Base-by-base conservation (phyloP, 2,888 invertebrate genomes). In the Coleophora deauratella region DNA sequence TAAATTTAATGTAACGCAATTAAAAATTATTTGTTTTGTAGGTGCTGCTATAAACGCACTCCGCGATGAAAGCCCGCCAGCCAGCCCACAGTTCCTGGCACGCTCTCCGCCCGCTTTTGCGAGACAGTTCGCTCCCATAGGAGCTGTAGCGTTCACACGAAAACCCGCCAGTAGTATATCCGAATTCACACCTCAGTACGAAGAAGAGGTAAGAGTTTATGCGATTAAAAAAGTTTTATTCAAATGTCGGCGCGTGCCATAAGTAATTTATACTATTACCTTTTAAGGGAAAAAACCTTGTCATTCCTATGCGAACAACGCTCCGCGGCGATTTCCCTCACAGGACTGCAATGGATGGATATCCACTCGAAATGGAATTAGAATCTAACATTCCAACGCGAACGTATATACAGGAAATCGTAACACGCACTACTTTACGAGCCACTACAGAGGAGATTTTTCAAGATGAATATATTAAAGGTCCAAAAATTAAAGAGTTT, bases 11-110 rank as follows among this genome's bases (percentile, higher is more conserved):
- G n/a, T n/a, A n/a, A n/a, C n/a, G n/a, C n/a, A n/a, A n/a, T n/a
- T n/a, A 6, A 21, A 21, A 3, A 21, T 4, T 21, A 21, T 21
- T 21, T 3, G 21, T 21, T 21, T 3, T 6, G 21, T 4, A 21
- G 21, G 21, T 21, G 21, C 21, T 6, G 21, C 21, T 21, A 6
- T 21, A 6, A 51, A 66, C 53, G 55, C 66, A 3, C 56, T 63
- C 45, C 73, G 78, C 9, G 82, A 82, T 43, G 79, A 80, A 43
- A 80, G 78, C 46, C 79, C 77, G 6, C 77, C 78, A 21, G 70
- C 73, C 1, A 62, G 66, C 28, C 78, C 80, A 10, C 73, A 76
- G 40, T 80, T 81, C 43, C 41, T 78, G 35, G 52, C 68, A 1
- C 62, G 72, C 27, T 50, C 65, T 21, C 31, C 59, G 3, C 56